These are phyloP conservation scores for Asteroscopus sphinx DNA, from an alignment of 2,888 invertebrate genomes.

Conservation along the genomic window DNA sequence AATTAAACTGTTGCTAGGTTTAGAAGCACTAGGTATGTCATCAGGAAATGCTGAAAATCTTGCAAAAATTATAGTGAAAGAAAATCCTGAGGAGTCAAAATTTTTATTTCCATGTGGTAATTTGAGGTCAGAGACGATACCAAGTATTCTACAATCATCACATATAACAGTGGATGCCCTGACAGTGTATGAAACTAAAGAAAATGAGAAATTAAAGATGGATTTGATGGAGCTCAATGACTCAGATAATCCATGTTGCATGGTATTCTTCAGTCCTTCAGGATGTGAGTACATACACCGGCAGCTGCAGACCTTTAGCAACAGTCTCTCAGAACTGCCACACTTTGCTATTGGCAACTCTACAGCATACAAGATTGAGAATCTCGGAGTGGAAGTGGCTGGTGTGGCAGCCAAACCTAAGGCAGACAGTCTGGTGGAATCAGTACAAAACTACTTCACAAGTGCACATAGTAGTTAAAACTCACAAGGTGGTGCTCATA, in stretches of 20 bases:
- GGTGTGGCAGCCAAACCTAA: constrained; percentile 78
- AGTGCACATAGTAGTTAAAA: constrained; percentile 58
- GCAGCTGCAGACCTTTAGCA: constrained; percentile 81
- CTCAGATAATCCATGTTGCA: constrained; percentile 66
- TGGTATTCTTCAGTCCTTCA: constrained; percentile 86
- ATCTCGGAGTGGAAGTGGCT: constrained; percentile 81
- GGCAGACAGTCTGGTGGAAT: constrained; percentile 74
- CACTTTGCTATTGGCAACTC: constrained; percentile 86
- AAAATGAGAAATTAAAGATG: constrained; percentile 75
- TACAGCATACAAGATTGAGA: constrained; percentile 83
- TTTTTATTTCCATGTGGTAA: constrained; percentile 85
- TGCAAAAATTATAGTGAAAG: constrained; percentile 71
- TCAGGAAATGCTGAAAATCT: constrained; percentile 80
- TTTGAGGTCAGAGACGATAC: constrained; percentile 76
- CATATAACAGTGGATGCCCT: constrained; percentile 72
- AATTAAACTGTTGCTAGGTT: constrained; percentile 73
- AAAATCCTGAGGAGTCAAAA: constrained; percentile 67
- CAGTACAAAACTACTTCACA: constrained; percentile 72
- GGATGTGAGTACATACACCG: constrained; percentile 84
- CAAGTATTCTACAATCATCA: constrained; percentile 65
- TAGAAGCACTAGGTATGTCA: constrained; percentile 73
- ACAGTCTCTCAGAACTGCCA: constrained; percentile 74
- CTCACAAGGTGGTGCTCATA: not conserved
- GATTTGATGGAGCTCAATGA: constrained; percentile 73
- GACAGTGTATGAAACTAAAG: constrained; percentile 83